Conservation (phyloP, 2,113 vertebrate genomes). For the Spheniscus mendiculus region DNA sequence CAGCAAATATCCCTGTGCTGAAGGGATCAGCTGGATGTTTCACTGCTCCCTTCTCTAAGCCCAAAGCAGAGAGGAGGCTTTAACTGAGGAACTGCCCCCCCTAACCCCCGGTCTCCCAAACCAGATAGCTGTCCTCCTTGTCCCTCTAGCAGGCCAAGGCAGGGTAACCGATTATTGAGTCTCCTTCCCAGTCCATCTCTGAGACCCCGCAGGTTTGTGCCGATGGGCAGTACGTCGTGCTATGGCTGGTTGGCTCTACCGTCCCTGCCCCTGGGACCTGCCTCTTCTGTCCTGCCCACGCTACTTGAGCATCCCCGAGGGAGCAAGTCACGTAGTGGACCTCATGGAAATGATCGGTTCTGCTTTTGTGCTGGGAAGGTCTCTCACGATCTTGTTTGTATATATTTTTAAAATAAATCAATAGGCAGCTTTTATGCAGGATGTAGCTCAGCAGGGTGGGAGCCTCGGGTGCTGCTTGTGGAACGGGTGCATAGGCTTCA, state of each 20-base stretch:
- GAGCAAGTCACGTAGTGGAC: not conserved
- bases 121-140: not conserved
- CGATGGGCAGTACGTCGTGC: accelerated
- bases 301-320: not conserved
- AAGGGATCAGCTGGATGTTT: not conserved
- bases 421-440: accelerated
- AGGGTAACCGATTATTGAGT: too few species aligned
- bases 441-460: not conserved
- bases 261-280: not conserved
- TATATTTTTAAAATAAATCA: accelerated
- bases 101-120: not conserved
- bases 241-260: not conserved
- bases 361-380: not conserved
- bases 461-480: not conserved
- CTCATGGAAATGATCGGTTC: accelerated
- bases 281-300: not conserved
- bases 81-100: not conserved
- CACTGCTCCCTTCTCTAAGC: not conserved
- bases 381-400: accelerated
- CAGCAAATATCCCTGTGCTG: not conserved
- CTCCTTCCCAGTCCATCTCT: not conserved
- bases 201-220: not conserved
- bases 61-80: not conserved
- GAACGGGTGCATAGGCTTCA: not conserved
- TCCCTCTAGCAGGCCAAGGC: not conserved